Conservation (phyloP, 35 echinoderm and acorn worm genomes). For the Lytechinus variegatus region DNA sequence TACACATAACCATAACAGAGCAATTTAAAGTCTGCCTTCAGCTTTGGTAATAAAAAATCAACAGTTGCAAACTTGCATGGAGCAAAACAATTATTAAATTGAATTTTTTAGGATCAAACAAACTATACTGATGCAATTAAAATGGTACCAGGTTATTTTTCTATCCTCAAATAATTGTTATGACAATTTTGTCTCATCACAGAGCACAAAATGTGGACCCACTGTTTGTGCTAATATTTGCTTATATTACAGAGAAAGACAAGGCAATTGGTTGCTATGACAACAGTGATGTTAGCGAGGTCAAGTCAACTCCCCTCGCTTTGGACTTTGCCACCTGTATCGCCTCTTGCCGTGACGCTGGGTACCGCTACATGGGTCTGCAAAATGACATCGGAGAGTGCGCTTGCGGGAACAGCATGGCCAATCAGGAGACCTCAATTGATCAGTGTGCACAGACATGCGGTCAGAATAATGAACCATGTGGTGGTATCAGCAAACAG, state of each 20-base stretch:
- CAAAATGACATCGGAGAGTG: slow-evolving; percentile 33
- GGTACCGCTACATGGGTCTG: slow-evolving; percentile 61
- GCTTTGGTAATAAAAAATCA: too few species aligned
- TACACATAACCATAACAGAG: too few species aligned
- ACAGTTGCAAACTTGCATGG: too few species aligned
- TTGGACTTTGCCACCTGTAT: slow-evolving; percentile 57
- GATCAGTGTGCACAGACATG: slow-evolving; percentile 52
- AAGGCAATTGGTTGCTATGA: slow-evolving; percentile 67
- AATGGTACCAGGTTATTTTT: too few species aligned
- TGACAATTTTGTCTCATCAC: too few species aligned
- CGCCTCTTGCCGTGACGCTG: slow-evolving; percentile 38
- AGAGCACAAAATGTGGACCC: too few species aligned
- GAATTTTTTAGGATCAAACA: too few species aligned
- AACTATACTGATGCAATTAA: too few species aligned
- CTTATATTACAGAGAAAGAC: slow-evolving; percentile 45
- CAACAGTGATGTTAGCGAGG: slow-evolving; percentile 57
- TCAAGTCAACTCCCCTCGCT: slow-evolving; percentile 36
- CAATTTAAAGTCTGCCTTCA: too few species aligned
- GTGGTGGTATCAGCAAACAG: slow-evolving; percentile 58
- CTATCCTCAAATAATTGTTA: too few species aligned
- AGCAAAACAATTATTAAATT: too few species aligned
- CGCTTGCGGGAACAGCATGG: slow-evolving; percentile 60
- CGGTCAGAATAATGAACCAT: slow-evolving; percentile 61
- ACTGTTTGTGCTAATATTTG: neutral
- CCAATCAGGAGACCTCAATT: neutral